Conservation (phyloP, 2,797 vertebrate species). For the Heteromormyrus szaboi region DNA sequence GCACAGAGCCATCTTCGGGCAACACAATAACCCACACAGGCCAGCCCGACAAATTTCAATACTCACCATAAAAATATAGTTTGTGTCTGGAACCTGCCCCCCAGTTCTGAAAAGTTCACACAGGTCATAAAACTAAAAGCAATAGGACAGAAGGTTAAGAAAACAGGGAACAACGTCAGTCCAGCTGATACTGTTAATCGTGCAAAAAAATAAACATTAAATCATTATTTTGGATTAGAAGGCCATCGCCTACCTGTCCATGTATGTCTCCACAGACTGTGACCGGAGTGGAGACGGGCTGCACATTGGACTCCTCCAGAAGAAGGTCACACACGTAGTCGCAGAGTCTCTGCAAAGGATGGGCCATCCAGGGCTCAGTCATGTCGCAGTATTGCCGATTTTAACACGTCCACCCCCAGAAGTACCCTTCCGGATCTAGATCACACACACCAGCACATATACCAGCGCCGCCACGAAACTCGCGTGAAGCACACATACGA, state of each 20-base stretch:
- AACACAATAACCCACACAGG: not conserved
- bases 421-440: not conserved
- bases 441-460: not conserved
- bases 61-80: conserved; percentile 96
- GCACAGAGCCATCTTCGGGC: not conserved
- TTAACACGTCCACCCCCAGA: not conserved
- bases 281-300: conserved; percentile 92
- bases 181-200: not conserved
- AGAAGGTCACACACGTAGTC: conserved; percentile 95
- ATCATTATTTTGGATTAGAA: not conserved
- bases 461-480: not conserved
- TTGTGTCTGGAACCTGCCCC: conserved; percentile 91
- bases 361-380: not conserved
- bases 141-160: not conserved
- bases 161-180: not conserved
- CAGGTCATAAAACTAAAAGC: conserved; percentile 83
- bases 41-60: not conserved
- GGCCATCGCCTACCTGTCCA: conserved; percentile 74
- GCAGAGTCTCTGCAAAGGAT: conserved; percentile 74
- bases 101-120: conserved; percentile 93
- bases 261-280: conserved; percentile 97
- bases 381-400: not conserved
- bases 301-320: conserved; percentile 94
- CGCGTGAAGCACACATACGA: not conserved
- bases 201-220: not conserved